Conservation (phyloP, 2,113 vertebrate species). For the Nycticryphes semicollaris region DNA sequence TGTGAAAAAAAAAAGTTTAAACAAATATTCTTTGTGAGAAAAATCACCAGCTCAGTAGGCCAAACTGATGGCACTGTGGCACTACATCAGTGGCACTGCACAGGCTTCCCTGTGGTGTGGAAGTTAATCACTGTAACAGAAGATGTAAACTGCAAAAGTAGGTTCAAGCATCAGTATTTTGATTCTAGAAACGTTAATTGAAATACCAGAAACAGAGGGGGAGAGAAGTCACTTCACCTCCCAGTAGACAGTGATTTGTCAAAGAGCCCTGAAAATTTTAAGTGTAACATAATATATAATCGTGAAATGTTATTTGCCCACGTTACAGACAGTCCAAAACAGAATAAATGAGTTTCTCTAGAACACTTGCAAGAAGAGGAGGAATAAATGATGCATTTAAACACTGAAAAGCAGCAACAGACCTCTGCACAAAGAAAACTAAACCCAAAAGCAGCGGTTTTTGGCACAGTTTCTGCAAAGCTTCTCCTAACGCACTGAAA, state of each 20-base stretch:
- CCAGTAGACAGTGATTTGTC: neutral
- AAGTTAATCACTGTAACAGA: neutral
- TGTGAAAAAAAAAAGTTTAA: too few relatives aligned
- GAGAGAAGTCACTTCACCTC: neutral
- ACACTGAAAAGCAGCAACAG: neutral
- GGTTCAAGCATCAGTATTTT: neutral
- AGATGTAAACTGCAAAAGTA: neutral
- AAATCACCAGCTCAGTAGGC: neutral
- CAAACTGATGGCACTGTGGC: neutral
- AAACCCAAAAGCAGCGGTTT: rapidly evolving
- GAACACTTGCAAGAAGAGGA: neutral
- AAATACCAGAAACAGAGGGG: neutral
- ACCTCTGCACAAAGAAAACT: neutral
- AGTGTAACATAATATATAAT: neutral
- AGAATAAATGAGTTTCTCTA: neutral
- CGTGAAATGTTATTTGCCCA: neutral
- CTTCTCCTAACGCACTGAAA: neutral
- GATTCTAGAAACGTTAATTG: neutral
- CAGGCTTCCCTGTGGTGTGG: neutral
- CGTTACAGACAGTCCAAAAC: neutral
- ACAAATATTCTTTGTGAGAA: neutral
- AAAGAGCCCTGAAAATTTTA: neutral
- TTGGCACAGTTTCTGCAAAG: neutral
- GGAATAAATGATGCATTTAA: neutral
- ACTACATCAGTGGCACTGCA: neutral